Conservation (phyloP, 1,140 invertebrate species). For the Ctenoplectra terminalis region DNA sequence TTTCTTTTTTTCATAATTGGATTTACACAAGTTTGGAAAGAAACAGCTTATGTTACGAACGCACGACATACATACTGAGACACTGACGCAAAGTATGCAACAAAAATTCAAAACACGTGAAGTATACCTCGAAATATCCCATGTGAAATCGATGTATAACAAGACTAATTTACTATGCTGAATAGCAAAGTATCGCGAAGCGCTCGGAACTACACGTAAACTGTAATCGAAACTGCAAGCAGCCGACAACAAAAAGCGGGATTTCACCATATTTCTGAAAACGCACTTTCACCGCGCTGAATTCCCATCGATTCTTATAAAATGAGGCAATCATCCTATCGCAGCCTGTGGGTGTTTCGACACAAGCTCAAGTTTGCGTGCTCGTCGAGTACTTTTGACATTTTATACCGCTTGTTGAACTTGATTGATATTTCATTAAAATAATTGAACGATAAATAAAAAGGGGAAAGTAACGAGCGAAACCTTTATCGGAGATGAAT, state of each 20-base stretch:
- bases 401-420: background rate
- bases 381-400: background rate
- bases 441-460: background rate
- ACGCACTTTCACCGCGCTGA: slow-evolving; percentile 35
- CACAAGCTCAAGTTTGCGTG: background rate
- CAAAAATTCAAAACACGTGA: background rate
- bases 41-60: too few relatives aligned
- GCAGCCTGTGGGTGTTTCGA: background rate
- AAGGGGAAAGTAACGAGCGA: too few relatives aligned
- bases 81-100: background rate
- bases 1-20: too few relatives aligned
- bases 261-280: slow-evolving; percentile 41
- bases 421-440: background rate
- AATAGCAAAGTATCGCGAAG: background rate
- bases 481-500: too few relatives aligned
- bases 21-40: too few relatives aligned
- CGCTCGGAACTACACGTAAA: background rate
- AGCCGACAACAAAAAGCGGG: background rate
- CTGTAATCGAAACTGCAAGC: slow-evolving; percentile 10
- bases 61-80: too few relatives aligned
- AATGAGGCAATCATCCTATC: slow-evolving; percentile 10
- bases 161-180: slow-evolving; percentile 1
- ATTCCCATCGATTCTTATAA: slow-evolving; percentile 34
- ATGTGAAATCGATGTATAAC: background rate
- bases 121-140: background rate